Evolutionary conservation across 2,113 vertebrate species (phyloP).

Genomic region (Lathamus discolor): DNA sequence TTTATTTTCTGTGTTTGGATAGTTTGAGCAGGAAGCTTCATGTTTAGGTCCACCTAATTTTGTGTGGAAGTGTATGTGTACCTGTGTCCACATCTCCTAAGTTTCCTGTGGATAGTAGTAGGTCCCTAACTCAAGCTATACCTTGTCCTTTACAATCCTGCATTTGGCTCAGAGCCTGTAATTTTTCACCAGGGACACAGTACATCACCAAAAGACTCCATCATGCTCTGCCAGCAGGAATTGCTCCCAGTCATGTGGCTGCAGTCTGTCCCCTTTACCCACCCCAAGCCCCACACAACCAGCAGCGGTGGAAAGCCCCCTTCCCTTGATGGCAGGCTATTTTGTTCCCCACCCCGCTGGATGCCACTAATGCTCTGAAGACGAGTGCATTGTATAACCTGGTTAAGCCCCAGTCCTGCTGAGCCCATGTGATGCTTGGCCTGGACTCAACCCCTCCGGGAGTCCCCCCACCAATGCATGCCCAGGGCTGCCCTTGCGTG

Average conservation of each 20-base stretch:
- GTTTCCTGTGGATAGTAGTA: neutral
- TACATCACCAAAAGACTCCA: neutral
- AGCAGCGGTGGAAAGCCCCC: neutral
- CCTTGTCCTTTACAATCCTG: neutral
- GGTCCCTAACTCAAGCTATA: neutral
- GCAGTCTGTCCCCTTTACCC: neutral
- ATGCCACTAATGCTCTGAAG: neutral
- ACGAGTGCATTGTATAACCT: slow-evolving; percentile 42
- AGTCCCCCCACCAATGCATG: neutral
- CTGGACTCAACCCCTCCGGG: neutral
- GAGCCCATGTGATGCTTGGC: slow-evolving; percentile 28
- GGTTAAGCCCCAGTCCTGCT: neutral
- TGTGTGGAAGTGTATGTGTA: rapidly evolving
- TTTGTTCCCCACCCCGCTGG: neutral
- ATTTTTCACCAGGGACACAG: neutral
- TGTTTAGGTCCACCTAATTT: neutral
- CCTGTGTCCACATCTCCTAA: neutral
- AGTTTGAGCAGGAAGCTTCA: neutral
- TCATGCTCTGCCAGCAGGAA: neutral
- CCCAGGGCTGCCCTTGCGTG: slow-evolving; percentile 46
- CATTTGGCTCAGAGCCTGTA: neutral
- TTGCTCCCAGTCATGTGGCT: neutral
- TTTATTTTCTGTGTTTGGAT: neutral
- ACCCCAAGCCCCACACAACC: neutral
- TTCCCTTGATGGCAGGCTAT: neutral